A percentile compares a stretch with the other conserved stretches of the same genome.
Conservation (phyloP, 2,888 invertebrate genomes). For the Noctua pronuba region DNA sequence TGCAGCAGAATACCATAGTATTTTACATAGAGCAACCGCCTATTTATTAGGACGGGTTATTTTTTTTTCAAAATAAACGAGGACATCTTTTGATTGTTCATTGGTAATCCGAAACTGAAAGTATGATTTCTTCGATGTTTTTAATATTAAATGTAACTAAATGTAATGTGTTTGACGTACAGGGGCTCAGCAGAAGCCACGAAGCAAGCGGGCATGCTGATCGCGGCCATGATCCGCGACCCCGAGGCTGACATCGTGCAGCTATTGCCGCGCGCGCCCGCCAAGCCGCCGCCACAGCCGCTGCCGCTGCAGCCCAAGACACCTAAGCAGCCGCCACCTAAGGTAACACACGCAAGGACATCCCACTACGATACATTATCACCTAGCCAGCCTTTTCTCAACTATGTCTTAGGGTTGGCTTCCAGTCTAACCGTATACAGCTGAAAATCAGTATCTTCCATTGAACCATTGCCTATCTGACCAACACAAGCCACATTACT, state of each 20-base stretch:
- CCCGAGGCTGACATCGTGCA: constrained; percentile 97
- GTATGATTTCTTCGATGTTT: not conserved
- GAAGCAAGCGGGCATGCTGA: constrained; percentile 97
- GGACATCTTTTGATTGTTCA: not conserved
- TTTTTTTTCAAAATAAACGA: no score
- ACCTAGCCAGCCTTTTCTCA: not conserved
- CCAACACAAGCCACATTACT: no score
- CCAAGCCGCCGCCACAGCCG: constrained; percentile 90
- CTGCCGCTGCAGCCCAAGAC: constrained; percentile 90
- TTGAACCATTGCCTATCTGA: not conserved
- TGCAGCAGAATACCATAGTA: not conserved
- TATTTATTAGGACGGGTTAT: not conserved
- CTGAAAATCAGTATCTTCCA: not conserved
- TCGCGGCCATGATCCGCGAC: constrained; percentile 97
- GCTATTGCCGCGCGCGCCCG: constrained; percentile 93
- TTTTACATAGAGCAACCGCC: not conserved
- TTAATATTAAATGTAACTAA: not conserved
- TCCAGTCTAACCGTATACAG: not conserved
- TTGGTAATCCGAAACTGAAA: not conserved
- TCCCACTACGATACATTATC: not conserved
- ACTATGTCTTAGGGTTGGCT: not conserved
- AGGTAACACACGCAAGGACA: constrained; percentile 71
- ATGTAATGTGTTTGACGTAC: constrained; percentile 32
- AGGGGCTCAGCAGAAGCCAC: constrained; percentile 97
- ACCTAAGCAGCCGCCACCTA: constrained; percentile 81